Base-by-base conservation (phyloP, 1,140 invertebrate genomes). In the Coenobita brevimanus region DNA sequence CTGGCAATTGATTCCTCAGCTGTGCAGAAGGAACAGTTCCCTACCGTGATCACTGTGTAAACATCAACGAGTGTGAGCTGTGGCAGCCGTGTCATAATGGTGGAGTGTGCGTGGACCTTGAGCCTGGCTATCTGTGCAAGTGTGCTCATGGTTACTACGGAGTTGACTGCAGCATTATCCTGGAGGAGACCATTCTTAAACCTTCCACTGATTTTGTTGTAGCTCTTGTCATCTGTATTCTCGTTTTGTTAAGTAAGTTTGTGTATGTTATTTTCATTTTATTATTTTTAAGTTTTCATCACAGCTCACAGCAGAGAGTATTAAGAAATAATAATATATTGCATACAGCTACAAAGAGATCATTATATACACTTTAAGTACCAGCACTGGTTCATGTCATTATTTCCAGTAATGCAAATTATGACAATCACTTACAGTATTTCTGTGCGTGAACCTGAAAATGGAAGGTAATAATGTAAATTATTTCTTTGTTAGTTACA, bases 201-300 rank as follows among this genome's bases (percentile, higher is more conserved):
- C 88, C 95, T 95, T 92, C 96, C 78, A 94, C 95, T 92, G 96
- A 96, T 94, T 97, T 97, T 94, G 95, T 97, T 93, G 95, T 97
- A 93, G 95, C 96, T 92, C 94, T 96, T 92, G 94, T 96, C 92
- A 94, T 95, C 92, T 96, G 96, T 94, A 94, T 96, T 90, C 94
- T 96, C 92, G 93, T 95, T 91, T 93, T 96, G 92, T 94, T 96
- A 93, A 94, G 96, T 97, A 95, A 96, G 96, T 94, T 92, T 89
- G 92, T 78, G 33, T 0, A 54, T 67, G 30, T 60, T 50, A 79
- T 64, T 67, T 43, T 50, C 17, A 33, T 71, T 30, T 10, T 24
- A 15, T 88, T 33, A 2, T 21, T 8, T 2, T 36, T 41, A 24
- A 41, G 13, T 27, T 17, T 24, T 21, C n/a, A 3, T 88, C 21